Conservation (phyloP, 1,140 invertebrate species). For the Andrena cerasifolii region DNA sequence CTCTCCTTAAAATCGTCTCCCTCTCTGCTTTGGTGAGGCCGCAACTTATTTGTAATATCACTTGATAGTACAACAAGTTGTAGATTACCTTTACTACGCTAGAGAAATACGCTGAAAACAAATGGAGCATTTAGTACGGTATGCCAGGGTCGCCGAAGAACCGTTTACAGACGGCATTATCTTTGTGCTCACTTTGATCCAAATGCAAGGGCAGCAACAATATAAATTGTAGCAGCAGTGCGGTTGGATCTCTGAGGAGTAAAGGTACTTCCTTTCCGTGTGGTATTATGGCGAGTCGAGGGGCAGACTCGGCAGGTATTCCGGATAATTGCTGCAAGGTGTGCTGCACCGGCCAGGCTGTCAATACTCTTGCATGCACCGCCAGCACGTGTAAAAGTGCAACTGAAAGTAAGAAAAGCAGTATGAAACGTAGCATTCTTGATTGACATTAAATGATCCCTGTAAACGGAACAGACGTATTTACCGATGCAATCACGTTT, state of each 20-base stretch:
- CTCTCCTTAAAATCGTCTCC: slow-evolving; percentile 70
- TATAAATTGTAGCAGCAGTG: slow-evolving; percentile 93
- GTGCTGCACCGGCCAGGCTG: slow-evolving; percentile 86
- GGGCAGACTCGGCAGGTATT: slow-evolving; percentile 71
- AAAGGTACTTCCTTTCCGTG: slow-evolving; percentile 89
- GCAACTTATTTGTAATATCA: slow-evolving; percentile 88
- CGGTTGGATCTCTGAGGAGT: slow-evolving; percentile 91
- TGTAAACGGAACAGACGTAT: slow-evolving; percentile 39
- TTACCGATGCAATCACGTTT: slow-evolving; percentile 94
- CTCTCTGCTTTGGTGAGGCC: slow-evolving; percentile 84
- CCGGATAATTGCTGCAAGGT: slow-evolving; percentile 86
- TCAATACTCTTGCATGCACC: slow-evolving; percentile 89
- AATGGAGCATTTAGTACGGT: slow-evolving; percentile 12
- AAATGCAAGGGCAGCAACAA: slow-evolving; percentile 92
- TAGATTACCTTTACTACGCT: slow-evolving; percentile 93
- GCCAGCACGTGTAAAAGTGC: slow-evolving; percentile 94
- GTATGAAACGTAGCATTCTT: neutral
- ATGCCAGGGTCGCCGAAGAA: neutral
- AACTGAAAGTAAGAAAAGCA: slow-evolving; percentile 83
- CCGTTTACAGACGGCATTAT: neutral
- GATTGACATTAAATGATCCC: neutral
- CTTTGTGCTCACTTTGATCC: slow-evolving; percentile 89
- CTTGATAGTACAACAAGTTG: slow-evolving; percentile 94
- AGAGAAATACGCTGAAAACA: slow-evolving; percentile 91
- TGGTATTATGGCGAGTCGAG: slow-evolving; percentile 78